phyloP scores from a whole-genome alignment of 2,888 invertebrate genomes.

The Eubasilissa splendida region DNA sequence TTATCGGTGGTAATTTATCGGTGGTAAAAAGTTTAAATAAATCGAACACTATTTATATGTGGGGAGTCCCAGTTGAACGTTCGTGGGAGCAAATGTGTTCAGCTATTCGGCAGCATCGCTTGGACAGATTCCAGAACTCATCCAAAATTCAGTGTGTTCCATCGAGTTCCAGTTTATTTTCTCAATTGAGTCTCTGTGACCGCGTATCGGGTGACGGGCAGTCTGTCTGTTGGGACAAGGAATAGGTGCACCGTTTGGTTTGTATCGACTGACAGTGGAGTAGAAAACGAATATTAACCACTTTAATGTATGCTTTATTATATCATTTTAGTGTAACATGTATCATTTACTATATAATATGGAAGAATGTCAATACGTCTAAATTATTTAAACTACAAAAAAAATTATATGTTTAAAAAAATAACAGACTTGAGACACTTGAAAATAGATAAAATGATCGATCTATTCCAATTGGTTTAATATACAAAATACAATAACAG shows the following conservation, averaged over 20 bases:
- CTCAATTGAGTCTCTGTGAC: conserved; percentile 18
- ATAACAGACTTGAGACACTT: too few relatives aligned
- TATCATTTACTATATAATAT: too few relatives aligned
- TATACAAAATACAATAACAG: too few relatives aligned
- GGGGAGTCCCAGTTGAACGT: not conserved
- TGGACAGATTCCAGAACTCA: conserved; percentile 9
- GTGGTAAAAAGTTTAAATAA: not conserved
- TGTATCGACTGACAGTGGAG: conserved; percentile 4
- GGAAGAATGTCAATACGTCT: too few relatives aligned
- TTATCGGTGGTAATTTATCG: too few relatives aligned
- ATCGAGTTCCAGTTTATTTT: conserved; percentile 25
- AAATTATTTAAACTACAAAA: too few relatives aligned
- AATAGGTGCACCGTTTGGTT: not conserved
- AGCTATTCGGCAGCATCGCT: not conserved
- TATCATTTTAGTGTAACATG: too few relatives aligned
- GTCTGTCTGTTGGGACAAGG: conserved; percentile 18
- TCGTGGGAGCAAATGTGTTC: not conserved
- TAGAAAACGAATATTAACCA: not conserved
- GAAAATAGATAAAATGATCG: too few relatives aligned
- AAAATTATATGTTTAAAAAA: too few relatives aligned
- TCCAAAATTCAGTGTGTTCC: conserved; percentile 18
- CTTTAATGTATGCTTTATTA: too few relatives aligned
- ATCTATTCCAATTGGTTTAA: too few relatives aligned
- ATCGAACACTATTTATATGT: not conserved
- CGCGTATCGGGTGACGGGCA: conserved; percentile 20